These are phyloP conservation scores for Eupelmus urozonus DNA, from an alignment of 2,888 invertebrate species.

Conservation along the genomic window DNA sequence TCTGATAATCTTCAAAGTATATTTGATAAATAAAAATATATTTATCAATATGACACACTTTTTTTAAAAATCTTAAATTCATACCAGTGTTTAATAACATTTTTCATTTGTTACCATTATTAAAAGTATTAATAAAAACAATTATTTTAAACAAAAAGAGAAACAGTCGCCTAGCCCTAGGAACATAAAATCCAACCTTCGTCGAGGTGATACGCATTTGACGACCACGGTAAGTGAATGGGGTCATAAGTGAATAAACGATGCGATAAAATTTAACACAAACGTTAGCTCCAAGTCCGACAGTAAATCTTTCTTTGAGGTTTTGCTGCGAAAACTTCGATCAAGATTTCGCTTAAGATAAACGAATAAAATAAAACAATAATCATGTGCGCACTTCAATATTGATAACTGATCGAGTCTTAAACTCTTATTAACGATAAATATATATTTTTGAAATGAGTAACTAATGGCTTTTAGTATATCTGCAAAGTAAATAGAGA, in stretches of 20 bases:
- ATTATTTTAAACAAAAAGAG: neutral
- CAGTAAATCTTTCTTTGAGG: neutral
- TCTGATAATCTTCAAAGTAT: no score
- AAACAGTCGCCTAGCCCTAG: slow-evolving; percentile 10
- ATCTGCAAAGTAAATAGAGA: no score
- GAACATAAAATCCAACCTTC: slow-evolving; percentile 6
- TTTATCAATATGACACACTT: no score
- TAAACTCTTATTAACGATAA: no score
- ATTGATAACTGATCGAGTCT: neutral
- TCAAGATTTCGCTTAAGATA: neutral
- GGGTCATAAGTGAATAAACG: slow-evolving; percentile 50
- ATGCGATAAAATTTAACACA: slow-evolving; percentile 32
- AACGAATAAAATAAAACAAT: neutral
- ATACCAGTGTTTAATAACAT: neutral
- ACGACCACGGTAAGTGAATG: slow-evolving; percentile 13
- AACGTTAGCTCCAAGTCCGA: neutral
- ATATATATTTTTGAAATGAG: no score
- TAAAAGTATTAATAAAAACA: neutral
- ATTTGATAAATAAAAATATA: no score
- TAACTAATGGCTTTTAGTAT: no score
- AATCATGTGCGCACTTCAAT: neutral
- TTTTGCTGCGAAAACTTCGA: neutral
- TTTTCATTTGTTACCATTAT: neutral
- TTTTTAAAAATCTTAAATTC: neutral
- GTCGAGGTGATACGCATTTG: slow-evolving; percentile 25